phyloP scores from a whole-genome alignment of 2,888 invertebrate species.

The Punctoribates punctum region DNA sequence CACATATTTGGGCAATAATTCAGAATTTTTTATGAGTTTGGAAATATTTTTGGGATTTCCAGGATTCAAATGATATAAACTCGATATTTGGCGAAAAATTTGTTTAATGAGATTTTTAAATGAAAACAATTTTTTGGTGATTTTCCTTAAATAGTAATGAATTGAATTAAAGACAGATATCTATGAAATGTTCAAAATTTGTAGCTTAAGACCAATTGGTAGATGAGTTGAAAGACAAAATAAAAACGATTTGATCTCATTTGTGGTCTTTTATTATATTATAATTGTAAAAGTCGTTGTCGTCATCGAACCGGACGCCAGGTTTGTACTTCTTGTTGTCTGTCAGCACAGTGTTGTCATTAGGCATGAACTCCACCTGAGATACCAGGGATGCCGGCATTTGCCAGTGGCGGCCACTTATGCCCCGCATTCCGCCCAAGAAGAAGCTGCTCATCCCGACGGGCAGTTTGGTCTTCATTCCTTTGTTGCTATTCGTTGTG shows the following conservation, averaged over 20 bases:
- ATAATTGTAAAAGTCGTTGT: slow-evolving; percentile 30
- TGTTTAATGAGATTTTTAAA: too few relatives aligned
- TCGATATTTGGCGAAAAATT: too few relatives aligned
- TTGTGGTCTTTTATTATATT: slow-evolving; percentile 20
- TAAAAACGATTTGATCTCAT: background rate
- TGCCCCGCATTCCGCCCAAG: slow-evolving; percentile 43
- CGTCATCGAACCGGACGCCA: background rate
- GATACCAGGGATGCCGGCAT: slow-evolving; percentile 36
- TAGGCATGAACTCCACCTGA: slow-evolving; percentile 41
- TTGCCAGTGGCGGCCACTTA: slow-evolving; percentile 42
- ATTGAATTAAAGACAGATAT: too few relatives aligned
- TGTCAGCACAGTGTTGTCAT: background rate
- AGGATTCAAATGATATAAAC: too few relatives aligned
- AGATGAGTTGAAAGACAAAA: background rate
- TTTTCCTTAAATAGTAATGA: too few relatives aligned
- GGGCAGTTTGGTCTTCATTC: slow-evolving; percentile 42
- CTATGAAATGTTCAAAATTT: background rate
- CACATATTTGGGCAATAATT: too few relatives aligned
- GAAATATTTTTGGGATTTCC: too few relatives aligned
- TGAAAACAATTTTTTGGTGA: too few relatives aligned
- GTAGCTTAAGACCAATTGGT: background rate
- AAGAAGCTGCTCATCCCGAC: slow-evolving; percentile 42
- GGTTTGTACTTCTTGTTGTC: slow-evolving; percentile 17
- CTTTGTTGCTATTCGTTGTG: background rate
- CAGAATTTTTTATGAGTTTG: too few relatives aligned